phyloP scores from a whole-genome alignment of 2,888 invertebrate genomes.

The Encarsia formosa region DNA sequence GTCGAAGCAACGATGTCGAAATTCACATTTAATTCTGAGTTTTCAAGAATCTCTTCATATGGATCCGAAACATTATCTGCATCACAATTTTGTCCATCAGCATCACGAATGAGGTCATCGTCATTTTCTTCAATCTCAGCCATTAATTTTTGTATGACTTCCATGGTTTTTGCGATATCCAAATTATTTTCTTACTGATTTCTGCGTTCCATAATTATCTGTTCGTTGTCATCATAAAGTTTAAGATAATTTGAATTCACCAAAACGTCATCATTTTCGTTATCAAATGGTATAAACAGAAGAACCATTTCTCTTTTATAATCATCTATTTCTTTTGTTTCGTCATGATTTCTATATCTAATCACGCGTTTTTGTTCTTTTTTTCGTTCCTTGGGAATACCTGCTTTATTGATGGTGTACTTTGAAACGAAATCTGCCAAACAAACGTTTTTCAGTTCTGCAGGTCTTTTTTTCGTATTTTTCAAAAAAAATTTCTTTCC shows the following conservation, averaged over 20 bases:
- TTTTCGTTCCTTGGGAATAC: background rate
- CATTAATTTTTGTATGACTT: background rate
- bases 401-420: background rate
- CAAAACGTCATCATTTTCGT: background rate
- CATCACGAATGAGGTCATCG: background rate
- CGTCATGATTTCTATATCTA: background rate
- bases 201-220: background rate
- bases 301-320: background rate
- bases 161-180: background rate
- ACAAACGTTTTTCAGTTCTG: background rate
- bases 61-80: constrained; percentile 1
- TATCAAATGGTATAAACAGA: background rate
- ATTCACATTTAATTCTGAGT: constrained; percentile 30
- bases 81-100: background rate
- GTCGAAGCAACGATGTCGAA: constrained; percentile 29
- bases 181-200: background rate
- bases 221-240: background rate
- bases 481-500: background rate
- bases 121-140: background rate
- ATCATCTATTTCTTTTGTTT: background rate
- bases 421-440: background rate
- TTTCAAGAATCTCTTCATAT: constrained; percentile 25
- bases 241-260: background rate
- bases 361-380: background rate
- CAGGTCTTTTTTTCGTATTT: background rate